A percentile compares a stretch with the other conserved stretches of the same genome.
phyloP scores from a whole-genome alignment of 92 coral and sea anemone genomes.

The Zoanthus sociatus region DNA sequence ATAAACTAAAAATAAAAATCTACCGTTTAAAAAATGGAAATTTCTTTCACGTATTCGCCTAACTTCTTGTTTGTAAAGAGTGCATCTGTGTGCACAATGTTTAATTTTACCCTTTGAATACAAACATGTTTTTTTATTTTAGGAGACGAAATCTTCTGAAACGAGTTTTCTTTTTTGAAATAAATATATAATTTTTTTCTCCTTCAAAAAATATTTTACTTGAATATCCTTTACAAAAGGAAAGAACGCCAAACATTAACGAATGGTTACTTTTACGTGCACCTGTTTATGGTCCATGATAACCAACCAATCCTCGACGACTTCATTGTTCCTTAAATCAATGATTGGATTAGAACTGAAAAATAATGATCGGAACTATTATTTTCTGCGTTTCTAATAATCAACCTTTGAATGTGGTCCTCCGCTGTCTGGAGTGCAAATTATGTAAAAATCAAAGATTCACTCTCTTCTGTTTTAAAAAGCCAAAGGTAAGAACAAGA shows the following conservation, averaged over 20 bases:
- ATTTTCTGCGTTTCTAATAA: constrained; percentile 5
- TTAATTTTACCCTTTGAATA: neutral
- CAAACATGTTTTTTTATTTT: neutral
- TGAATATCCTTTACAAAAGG: neutral
- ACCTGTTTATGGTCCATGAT: constrained; percentile 19
- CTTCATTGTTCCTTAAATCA: constrained; percentile 21
- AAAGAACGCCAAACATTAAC: neutral
- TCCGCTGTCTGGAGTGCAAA: constrained; percentile 4
- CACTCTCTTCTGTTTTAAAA: neutral
- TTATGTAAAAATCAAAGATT: neutral
- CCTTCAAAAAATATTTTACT: neutral
- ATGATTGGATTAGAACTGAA: neutral
- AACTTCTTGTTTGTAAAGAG: too few relatives aligned
- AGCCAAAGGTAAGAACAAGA: neutral
- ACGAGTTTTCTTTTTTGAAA: neutral
- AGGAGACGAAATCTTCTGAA: neutral
- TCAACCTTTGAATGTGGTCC: neutral
- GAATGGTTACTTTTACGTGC: neutral
- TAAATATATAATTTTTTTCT: neutral
- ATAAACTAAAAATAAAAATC: too few relatives aligned
- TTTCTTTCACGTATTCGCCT: too few relatives aligned
- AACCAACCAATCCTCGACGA: constrained; percentile 9
- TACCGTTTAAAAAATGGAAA: too few relatives aligned
- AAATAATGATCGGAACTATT: neutral
- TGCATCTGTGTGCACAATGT: too few relatives aligned